Percentiles rank a stretch among this genome's conserved stretches.
Conservation (phyloP, 1,140 invertebrate species). For the Ctenoplectra terminalis region DNA sequence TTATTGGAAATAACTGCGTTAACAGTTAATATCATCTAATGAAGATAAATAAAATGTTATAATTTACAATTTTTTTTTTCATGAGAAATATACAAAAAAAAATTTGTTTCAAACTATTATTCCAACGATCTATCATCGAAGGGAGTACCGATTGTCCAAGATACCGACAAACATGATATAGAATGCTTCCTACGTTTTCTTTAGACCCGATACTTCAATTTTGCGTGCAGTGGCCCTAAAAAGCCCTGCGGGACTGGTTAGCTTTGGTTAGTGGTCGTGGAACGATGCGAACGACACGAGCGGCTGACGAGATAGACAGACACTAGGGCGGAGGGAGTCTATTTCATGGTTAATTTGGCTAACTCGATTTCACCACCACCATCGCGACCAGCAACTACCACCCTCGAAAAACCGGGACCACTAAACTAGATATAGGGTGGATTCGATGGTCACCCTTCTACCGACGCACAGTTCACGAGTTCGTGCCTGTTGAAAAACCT, state of each 20-base stretch:
- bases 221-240: slow-evolving; percentile 67
- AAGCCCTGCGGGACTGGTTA: slow-evolving; percentile 70
- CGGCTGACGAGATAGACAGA: slow-evolving; percentile 74
- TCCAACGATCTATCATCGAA: not conserved
- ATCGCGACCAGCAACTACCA: slow-evolving; percentile 62
- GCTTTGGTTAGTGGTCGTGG: slow-evolving; percentile 70
- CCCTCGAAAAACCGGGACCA: slow-evolving; percentile 69
- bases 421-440: slow-evolving; percentile 72
- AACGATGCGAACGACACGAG: slow-evolving; percentile 72
- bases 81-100: too few species aligned
- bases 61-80: too few species aligned
- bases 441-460: slow-evolving; percentile 61
- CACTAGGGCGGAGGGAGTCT: slow-evolving; percentile 81
- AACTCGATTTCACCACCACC: slow-evolving; percentile 79
- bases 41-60: too few species aligned
- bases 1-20: too few species aligned
- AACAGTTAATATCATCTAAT: too few species aligned
- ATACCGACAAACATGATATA: not conserved
- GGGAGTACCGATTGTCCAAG: not conserved
- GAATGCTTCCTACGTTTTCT: slow-evolving; percentile 48
- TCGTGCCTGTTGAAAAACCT: slow-evolving; percentile 26
- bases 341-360: slow-evolving; percentile 84
- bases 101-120: not conserved
- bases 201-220: slow-evolving; percentile 64
- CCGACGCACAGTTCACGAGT: slow-evolving; percentile 46